Conservation (phyloP, 2,888 invertebrate species). For the Hyppa rectilinea region DNA sequence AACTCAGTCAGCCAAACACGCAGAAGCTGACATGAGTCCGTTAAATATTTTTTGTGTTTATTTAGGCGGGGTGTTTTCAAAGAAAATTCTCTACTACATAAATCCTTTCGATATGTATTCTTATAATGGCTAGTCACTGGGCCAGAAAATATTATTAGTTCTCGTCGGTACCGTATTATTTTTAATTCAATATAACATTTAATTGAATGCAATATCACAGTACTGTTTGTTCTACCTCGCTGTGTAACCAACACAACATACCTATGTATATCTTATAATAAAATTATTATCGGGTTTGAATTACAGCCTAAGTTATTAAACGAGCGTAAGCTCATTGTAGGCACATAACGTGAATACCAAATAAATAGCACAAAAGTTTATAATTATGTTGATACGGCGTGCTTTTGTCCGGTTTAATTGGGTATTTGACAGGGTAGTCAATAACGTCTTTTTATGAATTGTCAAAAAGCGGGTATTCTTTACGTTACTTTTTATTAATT, state of each 20-base stretch:
- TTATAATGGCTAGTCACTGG: neutral
- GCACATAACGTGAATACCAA: constrained; percentile 39
- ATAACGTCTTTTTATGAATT: no score
- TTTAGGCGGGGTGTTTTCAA: neutral
- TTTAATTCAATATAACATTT: constrained; percentile 33
- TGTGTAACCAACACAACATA: constrained; percentile 14
- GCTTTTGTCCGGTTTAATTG: neutral
- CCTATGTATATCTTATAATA: constrained; percentile 3
- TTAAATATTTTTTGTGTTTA: neutral
- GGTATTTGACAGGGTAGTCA: no score
- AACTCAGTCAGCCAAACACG: neutral
- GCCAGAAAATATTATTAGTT: neutral
- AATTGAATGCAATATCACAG: constrained; percentile 55
- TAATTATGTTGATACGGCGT: no score
- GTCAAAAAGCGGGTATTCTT: no score
- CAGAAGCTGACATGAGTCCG: neutral
- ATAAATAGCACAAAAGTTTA: neutral
- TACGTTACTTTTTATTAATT: no score
- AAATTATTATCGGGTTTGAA: constrained; percentile 25
- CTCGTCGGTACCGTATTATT: constrained; percentile 36
- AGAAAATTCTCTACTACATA: neutral
- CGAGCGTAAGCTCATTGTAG: constrained; percentile 23
- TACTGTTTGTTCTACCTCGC: constrained; percentile 38
- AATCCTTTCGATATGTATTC: neutral
- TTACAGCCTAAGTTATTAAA: constrained; percentile 25